Base-by-base conservation (phyloP, 1,140 invertebrate genomes). In the Euwallacea similis region DNA sequence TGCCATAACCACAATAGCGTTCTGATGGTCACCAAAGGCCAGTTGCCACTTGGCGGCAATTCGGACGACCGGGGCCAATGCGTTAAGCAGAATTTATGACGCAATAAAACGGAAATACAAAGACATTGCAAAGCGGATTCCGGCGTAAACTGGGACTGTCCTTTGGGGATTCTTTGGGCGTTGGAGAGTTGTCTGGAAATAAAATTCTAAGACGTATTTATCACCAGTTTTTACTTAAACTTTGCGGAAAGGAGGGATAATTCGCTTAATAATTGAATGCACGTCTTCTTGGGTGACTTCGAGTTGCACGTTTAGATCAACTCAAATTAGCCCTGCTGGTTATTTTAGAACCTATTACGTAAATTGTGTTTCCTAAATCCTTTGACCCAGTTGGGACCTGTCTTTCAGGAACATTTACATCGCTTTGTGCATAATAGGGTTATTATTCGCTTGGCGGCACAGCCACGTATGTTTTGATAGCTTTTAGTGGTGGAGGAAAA, bases 41-140 rank as follows among this genome's bases (percentile, higher is more conserved):
- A 47, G n/a, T 68, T 59, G 46, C 66, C 21, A 53, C 66, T 68
- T 50, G 56, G 56, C 55, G 66, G 56, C 66, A 60, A 68, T 68
- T 68, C 46, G 58, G 55, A 44, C 66, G 58, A 47, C 55, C 58
- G 33, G 41, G 10, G 56, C 21, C 58, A 21, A 68, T 62, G 71
- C 50, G 71, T 72, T 72, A 58, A 61, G 41, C n/a, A 53, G 41
- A 68, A 72, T 72, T 72, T 72, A 72, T 72, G 59, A 64, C 54
- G 21, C 66, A 68, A 72, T 66, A 72, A 72, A 68, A 68, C 47
- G 16, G 65, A 47, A 68, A 68, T 61, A 68, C 56, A 68, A 68
- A 68, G 66, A 59, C 44, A 61, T 68, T 41, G 13, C 56, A 47
- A 44, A 60, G 66, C 56, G 41, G 16, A 68, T 60, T 68, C 58